These are phyloP conservation scores for Agrotis ipsilon DNA, from an alignment of 2,888 invertebrate genomes.

Conservation along the genomic window DNA sequence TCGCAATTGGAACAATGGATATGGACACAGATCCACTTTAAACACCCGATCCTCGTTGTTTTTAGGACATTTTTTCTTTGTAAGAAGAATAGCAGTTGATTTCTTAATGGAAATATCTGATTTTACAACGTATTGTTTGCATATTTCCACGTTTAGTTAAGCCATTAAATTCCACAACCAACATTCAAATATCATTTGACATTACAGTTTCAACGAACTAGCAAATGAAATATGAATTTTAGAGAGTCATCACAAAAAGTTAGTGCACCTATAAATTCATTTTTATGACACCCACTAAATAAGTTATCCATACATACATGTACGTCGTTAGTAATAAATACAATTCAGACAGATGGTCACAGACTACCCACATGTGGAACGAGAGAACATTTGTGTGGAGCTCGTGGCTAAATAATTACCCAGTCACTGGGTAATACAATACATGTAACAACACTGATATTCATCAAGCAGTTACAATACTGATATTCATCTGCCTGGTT, in stretches of 20 bases:
- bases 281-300: constrained; percentile 66
- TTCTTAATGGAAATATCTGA: too few relatives aligned
- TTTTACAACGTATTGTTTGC: constrained; percentile 7
- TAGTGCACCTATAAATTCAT: constrained; percentile 64
- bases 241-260: constrained; percentile 59
- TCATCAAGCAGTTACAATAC: too few relatives aligned
- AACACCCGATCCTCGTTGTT: constrained; percentile 33
- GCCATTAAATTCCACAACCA: constrained; percentile 21
- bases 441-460: too few relatives aligned
- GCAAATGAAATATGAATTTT: constrained; percentile 56
- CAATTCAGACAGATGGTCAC: constrained; percentile 60
- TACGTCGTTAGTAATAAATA: constrained; percentile 60
- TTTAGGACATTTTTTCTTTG: neutral
- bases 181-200: constrained; percentile 40
- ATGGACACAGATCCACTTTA: constrained; percentile 48
- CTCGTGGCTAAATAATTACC: too few relatives aligned
- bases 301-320: constrained; percentile 61
- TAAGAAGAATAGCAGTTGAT: too few relatives aligned
- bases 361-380: constrained; percentile 27
- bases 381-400: constrained; percentile 6
- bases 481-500: too few relatives aligned
- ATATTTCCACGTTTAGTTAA: constrained; percentile 2
- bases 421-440: too few relatives aligned
- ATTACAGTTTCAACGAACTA: constrained; percentile 47
- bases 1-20: constrained; percentile 68